phyloP scores from a whole-genome alignment of 2,888 invertebrate species.

The Oscheius myriophilus region DNA sequence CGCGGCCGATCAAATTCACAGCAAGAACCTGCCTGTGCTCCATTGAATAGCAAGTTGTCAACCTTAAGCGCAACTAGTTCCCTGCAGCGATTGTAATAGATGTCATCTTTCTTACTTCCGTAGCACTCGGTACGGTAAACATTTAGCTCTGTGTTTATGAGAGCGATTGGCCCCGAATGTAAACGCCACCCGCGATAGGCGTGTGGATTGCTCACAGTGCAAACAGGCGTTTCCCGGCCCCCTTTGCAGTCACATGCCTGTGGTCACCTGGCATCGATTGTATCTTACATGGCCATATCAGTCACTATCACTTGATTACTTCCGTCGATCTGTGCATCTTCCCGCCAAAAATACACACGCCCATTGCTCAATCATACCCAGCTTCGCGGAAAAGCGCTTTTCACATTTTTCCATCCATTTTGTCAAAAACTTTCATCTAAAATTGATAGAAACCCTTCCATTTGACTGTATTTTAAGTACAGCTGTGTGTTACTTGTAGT shows the following conservation, averaged over 20 bases:
- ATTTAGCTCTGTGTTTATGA: constrained; percentile 23
- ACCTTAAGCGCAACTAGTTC: no score
- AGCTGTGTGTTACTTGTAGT: no score
- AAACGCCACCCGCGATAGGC: constrained; percentile 27
- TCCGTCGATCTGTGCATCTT: constrained; percentile 4
- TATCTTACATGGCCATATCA: constrained; percentile 5
- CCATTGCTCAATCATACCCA: not conserved
- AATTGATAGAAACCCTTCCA: no score
- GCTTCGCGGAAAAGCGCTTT: not conserved
- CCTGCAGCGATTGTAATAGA: no score
- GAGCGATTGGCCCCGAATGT: constrained; percentile 19
- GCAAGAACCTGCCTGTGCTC: no score
- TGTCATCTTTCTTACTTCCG: no score
- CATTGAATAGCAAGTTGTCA: no score
- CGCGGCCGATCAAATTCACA: no score
- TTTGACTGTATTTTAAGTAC: no score
- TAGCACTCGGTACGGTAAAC: constrained; percentile 2
- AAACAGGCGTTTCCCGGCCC: constrained; percentile 23
- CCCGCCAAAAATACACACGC: constrained; percentile 2
- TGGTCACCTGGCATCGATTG: constrained; percentile 20
- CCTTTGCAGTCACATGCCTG: constrained; percentile 26
- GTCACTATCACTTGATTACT: constrained; percentile 5
- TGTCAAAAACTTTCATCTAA: no score
- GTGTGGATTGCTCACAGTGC: constrained; percentile 30
- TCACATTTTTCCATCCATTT: no score